These are phyloP conservation scores for Hesperia comma DNA, from an alignment of 2,888 invertebrate genomes.

Conservation along the genomic window DNA sequence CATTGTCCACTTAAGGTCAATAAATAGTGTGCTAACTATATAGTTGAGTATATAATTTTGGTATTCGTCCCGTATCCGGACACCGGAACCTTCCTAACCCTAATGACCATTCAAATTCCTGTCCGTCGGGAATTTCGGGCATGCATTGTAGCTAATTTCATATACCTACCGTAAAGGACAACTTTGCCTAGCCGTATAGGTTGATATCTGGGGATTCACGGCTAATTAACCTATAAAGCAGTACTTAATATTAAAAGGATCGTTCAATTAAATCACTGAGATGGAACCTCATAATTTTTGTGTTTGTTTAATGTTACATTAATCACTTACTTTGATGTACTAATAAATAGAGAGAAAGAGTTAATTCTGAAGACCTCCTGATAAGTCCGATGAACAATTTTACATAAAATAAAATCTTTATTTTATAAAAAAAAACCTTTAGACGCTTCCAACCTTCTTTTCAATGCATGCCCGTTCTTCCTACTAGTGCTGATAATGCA, in stretches of 20 bases:
- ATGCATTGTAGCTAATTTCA: slow-evolving; percentile 9
- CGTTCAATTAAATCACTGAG: neutral
- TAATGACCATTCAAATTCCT: slow-evolving; percentile 39
- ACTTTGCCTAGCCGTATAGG: neutral
- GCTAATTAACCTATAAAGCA: neutral
- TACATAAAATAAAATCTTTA: too few species aligned
- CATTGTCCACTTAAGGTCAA: neutral
- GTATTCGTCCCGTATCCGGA: neutral
- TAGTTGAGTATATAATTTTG: slow-evolving; percentile 20
- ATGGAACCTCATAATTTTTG: too few species aligned
- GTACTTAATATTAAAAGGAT: too few species aligned
- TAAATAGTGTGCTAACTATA: slow-evolving; percentile 3
- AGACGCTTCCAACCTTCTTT: too few species aligned
- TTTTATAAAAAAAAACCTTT: too few species aligned
- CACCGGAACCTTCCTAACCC: slow-evolving; percentile 13
- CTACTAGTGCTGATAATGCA: too few species aligned
- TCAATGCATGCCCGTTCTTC: too few species aligned
- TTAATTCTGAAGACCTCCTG: too few species aligned
- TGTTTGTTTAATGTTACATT: too few species aligned
- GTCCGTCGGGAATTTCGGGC: slow-evolving; percentile 38
- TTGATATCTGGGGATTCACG: neutral
- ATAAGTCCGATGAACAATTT: too few species aligned
- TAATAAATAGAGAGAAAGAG: too few species aligned
- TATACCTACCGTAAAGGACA: neutral
- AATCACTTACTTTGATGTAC: too few species aligned